Conservation (phyloP, 2,113 vertebrate genomes). For the Scomber japonicus region DNA sequence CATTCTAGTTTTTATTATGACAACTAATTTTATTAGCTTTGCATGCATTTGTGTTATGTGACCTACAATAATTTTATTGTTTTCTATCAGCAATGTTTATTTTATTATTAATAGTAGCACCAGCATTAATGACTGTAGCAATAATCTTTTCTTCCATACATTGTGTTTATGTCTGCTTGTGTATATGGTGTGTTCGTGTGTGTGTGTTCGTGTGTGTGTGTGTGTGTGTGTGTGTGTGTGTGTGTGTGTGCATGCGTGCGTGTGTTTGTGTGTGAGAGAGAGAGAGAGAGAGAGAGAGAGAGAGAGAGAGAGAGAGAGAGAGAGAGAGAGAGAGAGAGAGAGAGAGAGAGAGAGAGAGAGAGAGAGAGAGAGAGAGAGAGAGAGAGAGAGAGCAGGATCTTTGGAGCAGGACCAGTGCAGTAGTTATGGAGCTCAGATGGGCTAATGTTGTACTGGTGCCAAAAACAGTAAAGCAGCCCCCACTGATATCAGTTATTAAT, state of each 20-base stretch:
- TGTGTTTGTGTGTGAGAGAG: conserved; percentile 26
- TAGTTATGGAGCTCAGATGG: conserved; percentile 68
- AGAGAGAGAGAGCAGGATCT: conserved; percentile 2
- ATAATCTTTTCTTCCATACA: neutral
- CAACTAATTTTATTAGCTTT: conserved; percentile 3
- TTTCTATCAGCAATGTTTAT: neutral
- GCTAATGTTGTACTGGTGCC: conserved; percentile 78
- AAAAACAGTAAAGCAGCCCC: conserved; percentile 82
- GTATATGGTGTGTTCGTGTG: conserved; percentile 4
- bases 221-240: conserved; percentile 39
- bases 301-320: too few relatives aligned
- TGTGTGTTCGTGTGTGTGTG: conserved; percentile 40
- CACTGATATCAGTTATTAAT: conserved; percentile 87
- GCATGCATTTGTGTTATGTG: neutral
- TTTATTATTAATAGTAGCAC: conserved; percentile 6
- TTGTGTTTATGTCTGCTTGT: neutral
- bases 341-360: neutral
- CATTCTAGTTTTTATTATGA: neutral
- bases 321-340: too few relatives aligned
- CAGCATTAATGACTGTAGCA: neutral
- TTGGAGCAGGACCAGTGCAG: conserved; percentile 72
- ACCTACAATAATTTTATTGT: conserved; percentile 7
- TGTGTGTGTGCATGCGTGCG: conserved; percentile 40
- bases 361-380: too few relatives aligned
- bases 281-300: neutral